A percentile compares a stretch with the other conserved stretches of the same genome.
Evolutionary conservation across 1,140 invertebrate genomes (phyloP).

Genomic region (Asobara japonica): DNA sequence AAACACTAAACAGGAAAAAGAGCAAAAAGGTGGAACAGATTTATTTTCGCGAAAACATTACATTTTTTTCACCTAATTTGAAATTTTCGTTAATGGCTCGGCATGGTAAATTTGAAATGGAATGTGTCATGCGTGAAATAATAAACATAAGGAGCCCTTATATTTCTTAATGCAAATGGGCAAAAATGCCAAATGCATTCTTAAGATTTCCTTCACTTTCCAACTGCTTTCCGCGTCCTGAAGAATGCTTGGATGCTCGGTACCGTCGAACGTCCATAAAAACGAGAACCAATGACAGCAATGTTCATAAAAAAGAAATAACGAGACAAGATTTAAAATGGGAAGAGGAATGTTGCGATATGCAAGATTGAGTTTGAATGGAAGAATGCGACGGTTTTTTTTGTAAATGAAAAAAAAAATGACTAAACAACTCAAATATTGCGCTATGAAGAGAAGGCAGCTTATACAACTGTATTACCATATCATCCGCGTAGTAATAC

Average conservation of each 20-base stretch:
- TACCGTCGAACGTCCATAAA: background rate
- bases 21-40: too few relatives aligned
- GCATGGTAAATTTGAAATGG: conserved; percentile 26
- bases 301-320: background rate
- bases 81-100: too few relatives aligned
- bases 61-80: too few relatives aligned
- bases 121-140: background rate
- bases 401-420: background rate
- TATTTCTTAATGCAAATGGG: background rate
- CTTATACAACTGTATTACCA: conserved; percentile 54
- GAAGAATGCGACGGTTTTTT: background rate
- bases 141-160: too few relatives aligned
- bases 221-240: background rate
- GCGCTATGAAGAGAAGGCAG: conserved; percentile 1
- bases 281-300: background rate
- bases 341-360: background rate
- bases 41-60: too few relatives aligned
- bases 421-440: background rate
- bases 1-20: too few relatives aligned
- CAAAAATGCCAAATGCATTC: background rate
- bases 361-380: background rate
- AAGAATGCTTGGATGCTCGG: background rate
- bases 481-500: conserved; percentile 51
- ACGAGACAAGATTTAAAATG: background rate
- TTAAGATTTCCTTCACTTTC: background rate